phyloP scores from a whole-genome alignment of 2,797 vertebrate genomes.

The Galago senegalensis region DNA sequence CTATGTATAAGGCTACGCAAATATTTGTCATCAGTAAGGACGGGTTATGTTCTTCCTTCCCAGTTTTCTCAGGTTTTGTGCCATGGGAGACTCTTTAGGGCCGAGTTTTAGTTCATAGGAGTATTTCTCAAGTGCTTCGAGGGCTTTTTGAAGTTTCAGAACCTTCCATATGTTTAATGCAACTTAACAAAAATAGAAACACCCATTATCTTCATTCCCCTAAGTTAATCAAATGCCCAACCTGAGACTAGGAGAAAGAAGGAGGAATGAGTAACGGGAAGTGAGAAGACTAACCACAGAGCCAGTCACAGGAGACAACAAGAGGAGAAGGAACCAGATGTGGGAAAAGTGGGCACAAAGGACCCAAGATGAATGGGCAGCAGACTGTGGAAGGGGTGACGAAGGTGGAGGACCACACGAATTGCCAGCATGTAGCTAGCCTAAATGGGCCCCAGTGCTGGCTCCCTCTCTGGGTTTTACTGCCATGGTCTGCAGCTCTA shows the following conservation, averaged over 20 bases:
- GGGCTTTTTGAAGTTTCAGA: not conserved
- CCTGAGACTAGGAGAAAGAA: not conserved
- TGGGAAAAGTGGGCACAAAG: not conserved
- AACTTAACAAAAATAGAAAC: not conserved
- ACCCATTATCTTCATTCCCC: not conserved
- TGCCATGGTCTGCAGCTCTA: not conserved
- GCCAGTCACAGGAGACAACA: no score
- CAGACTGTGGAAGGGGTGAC: not conserved
- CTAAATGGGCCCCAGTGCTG: accelerated
- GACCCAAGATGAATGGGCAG: accelerated
- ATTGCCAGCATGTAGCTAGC: no score
- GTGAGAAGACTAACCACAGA: not conserved
- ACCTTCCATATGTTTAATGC: not conserved
- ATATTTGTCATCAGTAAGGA: accelerated
- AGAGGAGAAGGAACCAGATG: not conserved
- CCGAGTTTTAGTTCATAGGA: not conserved
- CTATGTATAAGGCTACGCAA: accelerated
- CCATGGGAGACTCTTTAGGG: not conserved
- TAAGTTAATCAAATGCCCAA: not conserved
- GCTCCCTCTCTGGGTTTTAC: not conserved
- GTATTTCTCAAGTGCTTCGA: not conserved
- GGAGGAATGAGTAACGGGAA: not conserved
- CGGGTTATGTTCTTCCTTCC: not conserved
- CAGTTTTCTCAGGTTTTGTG: not conserved
- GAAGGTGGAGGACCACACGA: not conserved